Percentiles rank a stretch among this genome's conserved stretches.
phyloP scores from a whole-genome alignment of 2,888 invertebrate genomes.

The Cephus spinipes region DNA sequence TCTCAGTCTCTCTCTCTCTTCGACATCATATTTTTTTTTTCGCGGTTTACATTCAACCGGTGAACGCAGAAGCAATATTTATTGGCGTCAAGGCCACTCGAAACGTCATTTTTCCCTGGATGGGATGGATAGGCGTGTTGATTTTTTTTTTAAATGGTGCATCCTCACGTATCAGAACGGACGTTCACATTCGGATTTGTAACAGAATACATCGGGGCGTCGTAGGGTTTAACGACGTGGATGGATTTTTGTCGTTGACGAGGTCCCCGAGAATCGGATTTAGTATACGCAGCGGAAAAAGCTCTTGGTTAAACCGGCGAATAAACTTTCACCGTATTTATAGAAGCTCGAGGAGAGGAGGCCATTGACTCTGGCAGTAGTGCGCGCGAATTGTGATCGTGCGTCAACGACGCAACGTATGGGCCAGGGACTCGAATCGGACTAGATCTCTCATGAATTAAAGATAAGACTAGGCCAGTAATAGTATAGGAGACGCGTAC shows the following conservation, averaged over 20 bases:
- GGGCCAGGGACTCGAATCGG: neutral
- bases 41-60: neutral
- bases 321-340: constrained; percentile 25
- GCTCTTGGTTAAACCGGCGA: neutral
- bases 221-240: neutral
- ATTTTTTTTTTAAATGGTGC: neutral
- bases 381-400: constrained; percentile 4
- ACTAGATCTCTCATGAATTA: neutral
- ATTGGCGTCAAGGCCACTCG: neutral
- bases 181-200: neutral
- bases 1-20: neutral
- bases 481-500: neutral
- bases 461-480: neutral
- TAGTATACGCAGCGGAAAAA: neutral
- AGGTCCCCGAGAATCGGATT: neutral
- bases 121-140: neutral
- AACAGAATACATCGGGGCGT: accelerated
- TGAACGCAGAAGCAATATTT: neutral
- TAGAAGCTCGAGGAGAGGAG: constrained; percentile 14
- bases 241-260: neutral
- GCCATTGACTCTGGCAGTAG: constrained; percentile 16
- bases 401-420: neutral
- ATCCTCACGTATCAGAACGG: neutral
- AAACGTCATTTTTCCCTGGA: neutral
- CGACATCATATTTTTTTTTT: neutral